Percentiles rank a stretch among this genome's conserved stretches.
phyloP scores from a whole-genome alignment of 2,113 vertebrate genomes.

The Calidris pygmaea region DNA sequence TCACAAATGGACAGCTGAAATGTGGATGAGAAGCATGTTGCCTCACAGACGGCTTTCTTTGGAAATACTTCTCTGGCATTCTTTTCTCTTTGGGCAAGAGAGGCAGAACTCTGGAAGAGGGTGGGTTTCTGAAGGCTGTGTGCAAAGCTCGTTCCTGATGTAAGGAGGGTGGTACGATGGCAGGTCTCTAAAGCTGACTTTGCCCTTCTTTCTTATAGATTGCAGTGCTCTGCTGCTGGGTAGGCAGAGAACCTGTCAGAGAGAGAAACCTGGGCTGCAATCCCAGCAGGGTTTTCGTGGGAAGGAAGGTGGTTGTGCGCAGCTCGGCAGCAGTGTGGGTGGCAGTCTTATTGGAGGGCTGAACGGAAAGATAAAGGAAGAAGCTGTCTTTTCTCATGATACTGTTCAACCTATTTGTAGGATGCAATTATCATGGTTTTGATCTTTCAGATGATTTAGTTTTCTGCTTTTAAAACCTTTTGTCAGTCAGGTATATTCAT shows the following conservation, averaged over 20 bases:
- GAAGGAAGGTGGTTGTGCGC: background rate
- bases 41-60: background rate
- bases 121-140: background rate
- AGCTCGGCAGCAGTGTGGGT: background rate
- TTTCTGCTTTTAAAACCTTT: background rate
- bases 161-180: rapidly evolving
- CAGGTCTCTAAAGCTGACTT: background rate
- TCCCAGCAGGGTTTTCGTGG: background rate
- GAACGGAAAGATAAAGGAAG: background rate
- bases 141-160: background rate
- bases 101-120: background rate
- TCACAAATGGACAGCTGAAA: background rate
- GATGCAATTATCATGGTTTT: background rate
- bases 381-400: background rate
- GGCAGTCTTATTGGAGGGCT: background rate
- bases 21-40: background rate
- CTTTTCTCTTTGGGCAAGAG: background rate
- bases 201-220: background rate
- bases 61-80: background rate
- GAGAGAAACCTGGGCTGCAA: background rate
- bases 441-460: background rate
- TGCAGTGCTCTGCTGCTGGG: background rate
- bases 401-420: background rate
- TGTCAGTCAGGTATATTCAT: slow-evolving; percentile 1
- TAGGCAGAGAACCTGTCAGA: background rate